Conservation (phyloP, 2,113 vertebrate genomes). For the Tyrannus savana region DNA sequence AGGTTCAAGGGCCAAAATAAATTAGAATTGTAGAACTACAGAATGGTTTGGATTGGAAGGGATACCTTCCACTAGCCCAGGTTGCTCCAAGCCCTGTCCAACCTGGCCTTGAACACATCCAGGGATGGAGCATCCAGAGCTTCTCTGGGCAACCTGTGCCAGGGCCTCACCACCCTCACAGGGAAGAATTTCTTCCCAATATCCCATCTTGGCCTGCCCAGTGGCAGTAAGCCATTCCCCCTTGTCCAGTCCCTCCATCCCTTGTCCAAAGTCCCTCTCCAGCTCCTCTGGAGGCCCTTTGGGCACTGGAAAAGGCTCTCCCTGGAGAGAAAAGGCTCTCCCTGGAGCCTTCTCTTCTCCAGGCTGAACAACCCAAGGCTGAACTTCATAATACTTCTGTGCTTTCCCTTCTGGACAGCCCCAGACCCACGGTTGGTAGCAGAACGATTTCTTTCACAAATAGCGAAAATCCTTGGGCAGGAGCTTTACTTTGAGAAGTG, state of each 20-base stretch:
- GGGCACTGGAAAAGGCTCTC: neutral
- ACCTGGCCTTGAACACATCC: accelerated
- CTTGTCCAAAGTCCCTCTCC: neutral
- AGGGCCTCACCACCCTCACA: neutral
- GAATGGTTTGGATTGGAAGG: neutral
- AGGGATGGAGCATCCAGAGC: neutral
- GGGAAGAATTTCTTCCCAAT: accelerated
- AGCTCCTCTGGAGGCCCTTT: neutral
- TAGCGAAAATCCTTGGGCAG: neutral
- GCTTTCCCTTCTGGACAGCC: neutral
- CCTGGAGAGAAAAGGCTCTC: neutral
- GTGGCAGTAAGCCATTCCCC: neutral
- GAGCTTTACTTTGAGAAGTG: neutral
- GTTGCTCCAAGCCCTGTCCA: accelerated
- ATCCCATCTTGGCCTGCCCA: neutral
- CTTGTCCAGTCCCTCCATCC: neutral
- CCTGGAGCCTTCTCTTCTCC: neutral
- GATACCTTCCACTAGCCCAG: accelerated
- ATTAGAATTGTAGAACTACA: neutral
- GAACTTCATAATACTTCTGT: too few species aligned
- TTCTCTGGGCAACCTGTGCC: neutral
- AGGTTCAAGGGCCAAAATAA: neutral
- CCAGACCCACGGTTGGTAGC: neutral
- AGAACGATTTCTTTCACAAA: neutral
- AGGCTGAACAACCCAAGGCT: neutral